Evolutionary conservation across 2,113 vertebrate genomes (phyloP).

Genomic region (Malurus cyaneus): DNA sequence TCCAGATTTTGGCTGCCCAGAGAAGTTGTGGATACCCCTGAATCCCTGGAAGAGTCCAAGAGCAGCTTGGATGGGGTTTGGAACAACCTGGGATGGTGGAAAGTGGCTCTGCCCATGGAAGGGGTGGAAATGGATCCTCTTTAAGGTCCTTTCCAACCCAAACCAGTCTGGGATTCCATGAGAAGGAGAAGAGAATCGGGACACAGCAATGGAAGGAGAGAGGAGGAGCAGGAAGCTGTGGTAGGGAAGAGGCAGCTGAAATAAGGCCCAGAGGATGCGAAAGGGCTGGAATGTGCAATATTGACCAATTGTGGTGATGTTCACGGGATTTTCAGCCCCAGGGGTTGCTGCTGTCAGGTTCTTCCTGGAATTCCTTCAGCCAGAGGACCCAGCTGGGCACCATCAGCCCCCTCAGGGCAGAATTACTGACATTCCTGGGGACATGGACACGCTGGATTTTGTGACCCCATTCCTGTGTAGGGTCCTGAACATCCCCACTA

Average conservation of each 20-base stretch:
- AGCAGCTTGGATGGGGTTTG: background rate
- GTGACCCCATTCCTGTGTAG: background rate
- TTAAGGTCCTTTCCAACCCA: background rate
- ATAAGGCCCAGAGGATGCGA: background rate
- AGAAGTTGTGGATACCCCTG: background rate
- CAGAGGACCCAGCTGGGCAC: background rate
- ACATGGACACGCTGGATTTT: fast-evolving
- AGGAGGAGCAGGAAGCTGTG: background rate
- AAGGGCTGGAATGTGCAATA: background rate
- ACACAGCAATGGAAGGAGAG: background rate
- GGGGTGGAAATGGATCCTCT: background rate
- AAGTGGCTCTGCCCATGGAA: background rate
- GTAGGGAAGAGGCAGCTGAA: background rate
- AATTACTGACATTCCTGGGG: background rate
- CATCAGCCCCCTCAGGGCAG: fast-evolving
- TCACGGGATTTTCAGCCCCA: background rate
- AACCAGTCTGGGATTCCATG: fast-evolving
- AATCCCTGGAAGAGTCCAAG: background rate
- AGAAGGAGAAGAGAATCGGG: background rate
- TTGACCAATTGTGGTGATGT: fast-evolving
- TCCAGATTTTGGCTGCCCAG: background rate
- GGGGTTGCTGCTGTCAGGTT: background rate
- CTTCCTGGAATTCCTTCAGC: background rate
- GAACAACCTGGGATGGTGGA: background rate
- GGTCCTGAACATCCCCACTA: background rate